Evolutionary conservation across 2,113 vertebrate species (phyloP), one percentile per base, ranked within the genome.

Genomic region (Pagrus major): DNA sequence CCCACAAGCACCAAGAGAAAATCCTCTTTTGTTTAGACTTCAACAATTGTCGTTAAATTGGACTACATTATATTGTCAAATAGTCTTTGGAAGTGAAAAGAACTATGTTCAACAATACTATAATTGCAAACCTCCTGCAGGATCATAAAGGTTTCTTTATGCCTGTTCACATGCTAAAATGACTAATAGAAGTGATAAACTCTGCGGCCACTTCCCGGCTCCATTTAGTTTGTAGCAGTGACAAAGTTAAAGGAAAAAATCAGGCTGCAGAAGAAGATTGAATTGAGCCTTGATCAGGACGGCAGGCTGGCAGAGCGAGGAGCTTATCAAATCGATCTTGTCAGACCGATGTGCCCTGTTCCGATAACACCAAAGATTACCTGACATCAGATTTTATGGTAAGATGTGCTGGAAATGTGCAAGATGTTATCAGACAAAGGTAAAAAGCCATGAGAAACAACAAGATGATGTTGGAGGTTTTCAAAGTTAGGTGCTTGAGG

Each of bases 271-370:
- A 3, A 0, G 33, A 25, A 35, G 21, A 37, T 20, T 60, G 55
- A 78, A 83, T 6, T 18, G 65, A 74, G 74, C 51, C 23, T 44
- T 39, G 42, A 83, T 75, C 33, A 37, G 35, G 31, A 25, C 47
- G 10, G 15, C 33, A 20, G 39, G 46, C 68, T 80, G 76, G 58
- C 67, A 60, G 37, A 47, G 39, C 4, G 41, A 47, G 1, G 31
- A 58, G 7, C 58, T 63, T n/a, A 83, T 81, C 71, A 37, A 42
- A 66, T 78, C 21, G 7, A 54, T 88, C 56, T 37, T 52, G 35
- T 74, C 80, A 47, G 21, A 51, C 47, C 54, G 52, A 87, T 78
- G 55, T 70, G 56, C 76, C 35, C 60, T 29, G 44, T 27, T 76
- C 47, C 27, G 75, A 81, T 79, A 70, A 29, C 14, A 66, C 74